Evolutionary conservation across 1,140 invertebrate genomes (phyloP).

Genomic region (Drosophila biarmipes): DNA sequence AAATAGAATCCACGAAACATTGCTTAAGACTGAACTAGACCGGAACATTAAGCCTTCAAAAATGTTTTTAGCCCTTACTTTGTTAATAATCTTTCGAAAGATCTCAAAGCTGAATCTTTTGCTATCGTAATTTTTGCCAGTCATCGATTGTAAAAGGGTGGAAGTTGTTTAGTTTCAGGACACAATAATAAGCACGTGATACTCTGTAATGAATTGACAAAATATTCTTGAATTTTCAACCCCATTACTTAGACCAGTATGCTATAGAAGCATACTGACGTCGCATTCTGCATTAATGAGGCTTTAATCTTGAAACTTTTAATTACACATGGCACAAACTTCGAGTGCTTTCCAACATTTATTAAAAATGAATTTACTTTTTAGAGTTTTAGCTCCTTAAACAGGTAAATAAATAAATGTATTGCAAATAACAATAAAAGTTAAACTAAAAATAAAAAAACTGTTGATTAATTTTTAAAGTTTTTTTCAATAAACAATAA

Average conservation of each 20-base stretch:
- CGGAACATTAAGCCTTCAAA: neutral
- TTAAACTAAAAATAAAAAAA: too few species aligned
- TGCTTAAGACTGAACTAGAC: constrained; percentile 13
- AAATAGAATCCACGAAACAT: constrained; percentile 9
- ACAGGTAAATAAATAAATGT: neutral
- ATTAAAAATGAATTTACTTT: too few species aligned
- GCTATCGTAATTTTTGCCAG: neutral
- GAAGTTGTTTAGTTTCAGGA: constrained; percentile 1
- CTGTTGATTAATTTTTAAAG: too few species aligned
- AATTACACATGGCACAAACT: too few species aligned
- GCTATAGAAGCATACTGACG: neutral
- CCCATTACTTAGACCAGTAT: neutral
- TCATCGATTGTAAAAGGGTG: constrained; percentile 17
- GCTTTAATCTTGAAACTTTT: neutral
- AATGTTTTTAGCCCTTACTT: too few species aligned
- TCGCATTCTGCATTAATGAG: neutral
- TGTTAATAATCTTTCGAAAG: neutral
- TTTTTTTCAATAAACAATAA: neutral
- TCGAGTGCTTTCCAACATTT: too few species aligned
- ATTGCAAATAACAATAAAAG: neutral
- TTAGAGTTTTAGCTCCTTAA: neutral
- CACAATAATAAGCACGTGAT: neutral
- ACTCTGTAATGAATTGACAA: constrained; percentile 7
- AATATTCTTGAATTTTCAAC: neutral
- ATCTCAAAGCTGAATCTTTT: constrained; percentile 1